Conservation (phyloP, 2,113 vertebrate species). For the Helogale parvula region DNA sequence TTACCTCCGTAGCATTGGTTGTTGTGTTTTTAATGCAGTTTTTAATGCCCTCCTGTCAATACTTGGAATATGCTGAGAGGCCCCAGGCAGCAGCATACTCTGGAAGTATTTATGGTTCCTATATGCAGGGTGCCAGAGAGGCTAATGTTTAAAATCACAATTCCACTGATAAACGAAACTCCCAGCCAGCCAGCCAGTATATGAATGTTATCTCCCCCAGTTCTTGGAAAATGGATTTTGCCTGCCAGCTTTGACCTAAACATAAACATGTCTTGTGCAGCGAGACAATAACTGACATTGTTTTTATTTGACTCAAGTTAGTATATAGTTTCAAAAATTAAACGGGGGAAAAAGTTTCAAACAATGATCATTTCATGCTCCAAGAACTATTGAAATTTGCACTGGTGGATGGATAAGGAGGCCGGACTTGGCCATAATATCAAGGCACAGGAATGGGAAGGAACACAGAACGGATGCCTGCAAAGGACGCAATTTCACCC, state of each 20-base stretch:
- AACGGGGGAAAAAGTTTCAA: not conserved
- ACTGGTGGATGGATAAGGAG: not conserved
- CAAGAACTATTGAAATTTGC: not conserved
- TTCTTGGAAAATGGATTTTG: constrained; percentile 29
- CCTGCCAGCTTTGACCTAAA: constrained; percentile 61
- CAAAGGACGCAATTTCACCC: not conserved
- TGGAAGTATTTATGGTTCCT: constrained; percentile 80
- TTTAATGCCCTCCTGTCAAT: constrained; percentile 82
- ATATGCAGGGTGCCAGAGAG: constrained; percentile 73
- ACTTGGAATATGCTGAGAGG: constrained; percentile 63
- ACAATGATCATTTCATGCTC: not conserved
- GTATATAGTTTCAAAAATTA: constrained; percentile 41
- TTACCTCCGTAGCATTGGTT: constrained; percentile 63
- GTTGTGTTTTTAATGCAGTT: constrained; percentile 73
- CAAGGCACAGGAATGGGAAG: not conserved
- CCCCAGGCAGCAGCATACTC: constrained; percentile 80
- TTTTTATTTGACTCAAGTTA: constrained; percentile 41
- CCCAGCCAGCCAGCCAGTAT: constrained; percentile 15
- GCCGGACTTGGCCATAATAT: not conserved
- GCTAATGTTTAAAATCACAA: constrained; percentile 76
- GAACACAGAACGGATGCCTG: not conserved
- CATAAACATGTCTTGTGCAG: constrained; percentile 34
- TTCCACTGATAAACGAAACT: constrained; percentile 71
- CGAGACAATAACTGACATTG: not conserved
- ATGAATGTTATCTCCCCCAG: constrained; percentile 34